Conservation (phyloP, 2,888 invertebrate genomes). For the Apodemia mormo region DNA sequence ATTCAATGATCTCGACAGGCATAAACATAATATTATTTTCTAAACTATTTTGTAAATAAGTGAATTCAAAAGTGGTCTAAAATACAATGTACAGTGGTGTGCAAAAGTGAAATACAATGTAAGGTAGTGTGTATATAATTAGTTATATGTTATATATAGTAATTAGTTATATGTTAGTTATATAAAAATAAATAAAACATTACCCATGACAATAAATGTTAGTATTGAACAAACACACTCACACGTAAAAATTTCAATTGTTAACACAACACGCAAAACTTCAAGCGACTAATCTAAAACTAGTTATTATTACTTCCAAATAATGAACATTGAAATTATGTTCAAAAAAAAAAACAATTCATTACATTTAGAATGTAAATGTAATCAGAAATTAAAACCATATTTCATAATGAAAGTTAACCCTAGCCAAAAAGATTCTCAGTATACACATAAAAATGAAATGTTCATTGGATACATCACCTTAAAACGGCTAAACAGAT, state of each 20-base stretch:
- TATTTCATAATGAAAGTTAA: too few relatives aligned
- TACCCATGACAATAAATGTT: slow-evolving; percentile 8
- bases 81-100: slow-evolving; percentile 4
- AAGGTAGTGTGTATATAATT: not conserved
- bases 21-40: not conserved
- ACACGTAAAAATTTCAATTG: slow-evolving; percentile 23
- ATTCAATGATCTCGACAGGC: not conserved
- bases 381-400: not conserved
- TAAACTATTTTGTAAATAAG: not conserved
- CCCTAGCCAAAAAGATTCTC: too few relatives aligned
- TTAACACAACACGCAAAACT: slow-evolving; percentile 1
- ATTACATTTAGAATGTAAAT: not conserved
- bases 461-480: too few relatives aligned
- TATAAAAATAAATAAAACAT: slow-evolving; percentile 2
- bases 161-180: not conserved
- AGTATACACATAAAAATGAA: too few relatives aligned
- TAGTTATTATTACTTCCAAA: not conserved
- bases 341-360: too few relatives aligned
- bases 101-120: not conserved
- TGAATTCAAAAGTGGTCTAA: not conserved
- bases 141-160: not conserved
- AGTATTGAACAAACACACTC: slow-evolving; percentile 38
- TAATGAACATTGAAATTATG: too few relatives aligned
- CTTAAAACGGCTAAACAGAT: too few relatives aligned
- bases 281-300: slow-evolving; percentile 11